Conservation (phyloP, 92 coral and sea anemone species). For the Zoanthus solanderi region DNA sequence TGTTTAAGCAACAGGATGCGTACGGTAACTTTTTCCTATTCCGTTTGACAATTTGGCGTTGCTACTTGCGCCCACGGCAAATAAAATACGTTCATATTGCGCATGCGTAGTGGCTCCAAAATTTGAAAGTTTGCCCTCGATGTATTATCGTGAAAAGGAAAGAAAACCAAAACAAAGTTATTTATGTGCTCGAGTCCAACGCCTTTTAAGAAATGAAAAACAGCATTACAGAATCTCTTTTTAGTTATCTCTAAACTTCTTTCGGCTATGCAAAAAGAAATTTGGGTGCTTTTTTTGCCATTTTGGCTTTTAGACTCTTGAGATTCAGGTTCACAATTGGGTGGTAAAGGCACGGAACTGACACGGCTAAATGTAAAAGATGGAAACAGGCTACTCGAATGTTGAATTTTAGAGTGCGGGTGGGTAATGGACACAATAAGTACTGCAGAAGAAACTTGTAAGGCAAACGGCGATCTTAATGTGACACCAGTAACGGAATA, state of each 20-base stretch:
- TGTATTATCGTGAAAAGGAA: slow-evolving; percentile 50
- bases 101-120: slow-evolving; percentile 93
- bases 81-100: slow-evolving; percentile 39
- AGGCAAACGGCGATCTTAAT: slow-evolving; percentile 58
- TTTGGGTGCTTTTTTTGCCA: slow-evolving; percentile 4
- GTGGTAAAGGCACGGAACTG: slow-evolving; percentile 24
- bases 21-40: no score
- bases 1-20: no score
- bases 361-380: slow-evolving; percentile 33
- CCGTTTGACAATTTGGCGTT: no score
- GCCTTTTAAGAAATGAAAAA: slow-evolving; percentile 26
- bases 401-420: neutral
- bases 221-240: neutral
- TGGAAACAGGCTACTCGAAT: slow-evolving; percentile 18
- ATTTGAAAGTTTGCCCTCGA: slow-evolving; percentile 89
- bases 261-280: neutral
- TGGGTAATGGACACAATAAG: slow-evolving; percentile 45
- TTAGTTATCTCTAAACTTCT: neutral
- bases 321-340: slow-evolving; percentile 59
- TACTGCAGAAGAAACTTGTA: slow-evolving; percentile 33
- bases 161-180: slow-evolving; percentile 74
- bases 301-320: slow-evolving; percentile 17
- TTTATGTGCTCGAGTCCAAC: slow-evolving; percentile 54
- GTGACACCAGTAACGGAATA: slow-evolving; percentile 91
- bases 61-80: slow-evolving; percentile 10